These are phyloP conservation scores for Lasioglossum zephyrum DNA, from an alignment of 2,888 invertebrate genomes.

Conservation along the genomic window DNA sequence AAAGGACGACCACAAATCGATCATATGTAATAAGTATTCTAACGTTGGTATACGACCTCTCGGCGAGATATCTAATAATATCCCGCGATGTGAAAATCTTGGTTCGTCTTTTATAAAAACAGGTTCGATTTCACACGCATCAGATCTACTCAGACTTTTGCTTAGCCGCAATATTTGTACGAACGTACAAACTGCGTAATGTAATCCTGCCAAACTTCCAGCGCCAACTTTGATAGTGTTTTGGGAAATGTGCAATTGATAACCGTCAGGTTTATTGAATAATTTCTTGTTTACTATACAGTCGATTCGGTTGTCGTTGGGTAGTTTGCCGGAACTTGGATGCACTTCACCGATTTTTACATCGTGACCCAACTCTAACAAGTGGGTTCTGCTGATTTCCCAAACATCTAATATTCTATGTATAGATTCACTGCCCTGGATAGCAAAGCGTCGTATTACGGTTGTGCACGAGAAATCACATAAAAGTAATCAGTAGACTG, in stretches of 20 bases:
- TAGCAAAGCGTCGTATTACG: slow-evolving; percentile 28
- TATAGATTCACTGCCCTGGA: slow-evolving; percentile 81
- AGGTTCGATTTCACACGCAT: slow-evolving; percentile 81
- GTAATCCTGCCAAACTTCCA: slow-evolving; percentile 86
- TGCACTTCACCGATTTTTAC: slow-evolving; percentile 84
- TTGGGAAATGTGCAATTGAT: slow-evolving; percentile 85
- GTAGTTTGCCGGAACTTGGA: slow-evolving; percentile 81
- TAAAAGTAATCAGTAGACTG: not conserved
- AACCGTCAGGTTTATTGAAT: slow-evolving; percentile 84
- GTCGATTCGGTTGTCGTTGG: slow-evolving; percentile 84
- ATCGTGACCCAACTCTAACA: slow-evolving; percentile 84
- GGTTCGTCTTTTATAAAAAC: slow-evolving; percentile 87
- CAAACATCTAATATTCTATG: slow-evolving; percentile 85
- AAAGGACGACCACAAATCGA: slow-evolving; percentile 85
- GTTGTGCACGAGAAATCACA: not conserved
- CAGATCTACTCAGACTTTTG: slow-evolving; percentile 77
- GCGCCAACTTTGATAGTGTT: slow-evolving; percentile 85
- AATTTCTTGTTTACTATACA: slow-evolving; percentile 85
- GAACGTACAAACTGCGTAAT: slow-evolving; percentile 86
- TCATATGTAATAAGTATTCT: slow-evolving; percentile 85
- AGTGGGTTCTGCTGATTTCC: slow-evolving; percentile 85
- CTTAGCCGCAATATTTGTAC: slow-evolving; percentile 86
- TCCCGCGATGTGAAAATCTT: slow-evolving; percentile 86
- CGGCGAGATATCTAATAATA: slow-evolving; percentile 86
- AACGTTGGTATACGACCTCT: slow-evolving; percentile 86